phyloP scores from a whole-genome alignment of 1,140 invertebrate genomes.

The Brachionus asplanchnoidis region DNA sequence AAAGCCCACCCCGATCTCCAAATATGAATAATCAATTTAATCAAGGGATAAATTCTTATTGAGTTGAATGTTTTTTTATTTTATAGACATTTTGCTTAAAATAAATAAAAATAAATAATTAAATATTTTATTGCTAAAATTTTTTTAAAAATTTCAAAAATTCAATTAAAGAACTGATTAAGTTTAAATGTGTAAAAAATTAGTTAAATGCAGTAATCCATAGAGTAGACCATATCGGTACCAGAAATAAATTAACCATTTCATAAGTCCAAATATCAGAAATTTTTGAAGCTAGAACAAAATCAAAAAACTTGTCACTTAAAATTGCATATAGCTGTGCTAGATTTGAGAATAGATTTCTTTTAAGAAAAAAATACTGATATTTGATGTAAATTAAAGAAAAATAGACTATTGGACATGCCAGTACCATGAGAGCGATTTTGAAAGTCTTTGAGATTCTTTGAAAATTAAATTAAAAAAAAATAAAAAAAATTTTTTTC shows the following conservation, averaged over 20 bases:
- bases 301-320: neutral
- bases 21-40: too few species aligned
- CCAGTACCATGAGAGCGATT: neutral
- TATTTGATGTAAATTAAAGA: neutral
- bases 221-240: slow-evolving; percentile 2
- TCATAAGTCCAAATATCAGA: slow-evolving; percentile 25
- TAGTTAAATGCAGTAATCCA: slow-evolving; percentile 1
- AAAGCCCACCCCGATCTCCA: too few species aligned
- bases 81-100: too few species aligned
- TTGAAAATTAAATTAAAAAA: neutral
- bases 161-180: neutral
- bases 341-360: neutral
- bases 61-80: too few species aligned
- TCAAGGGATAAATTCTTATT: too few species aligned
- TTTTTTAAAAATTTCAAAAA: neutral
- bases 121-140: neutral
- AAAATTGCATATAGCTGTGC: neutral
- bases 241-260: neutral
- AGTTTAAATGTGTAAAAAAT: neutral
- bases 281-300: neutral
- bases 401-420: neutral
- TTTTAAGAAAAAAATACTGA: neutral
- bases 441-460: neutral
- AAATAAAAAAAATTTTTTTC: neutral
- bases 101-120: neutral